Evolutionary conservation across 2,797 vertebrate genomes (phyloP).

Genomic region (Acrossocheilus fasciatus): DNA sequence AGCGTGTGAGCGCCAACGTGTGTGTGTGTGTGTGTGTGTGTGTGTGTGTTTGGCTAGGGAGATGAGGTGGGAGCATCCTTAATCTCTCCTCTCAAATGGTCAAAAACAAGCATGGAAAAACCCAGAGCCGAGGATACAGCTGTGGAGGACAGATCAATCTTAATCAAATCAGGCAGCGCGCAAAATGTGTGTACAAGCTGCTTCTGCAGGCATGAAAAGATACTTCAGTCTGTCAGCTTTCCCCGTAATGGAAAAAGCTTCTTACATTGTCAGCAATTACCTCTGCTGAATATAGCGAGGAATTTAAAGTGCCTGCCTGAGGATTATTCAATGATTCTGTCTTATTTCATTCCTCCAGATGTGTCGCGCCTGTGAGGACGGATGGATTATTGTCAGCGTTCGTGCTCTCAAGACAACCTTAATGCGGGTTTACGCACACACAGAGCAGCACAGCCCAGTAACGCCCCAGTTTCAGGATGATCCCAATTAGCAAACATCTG

Average conservation of each 20-base stretch:
- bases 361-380: conserved; percentile 56
- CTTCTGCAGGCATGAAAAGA: conserved; percentile 59
- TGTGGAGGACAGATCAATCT: conserved; percentile 60
- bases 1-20: neutral
- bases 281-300: conserved; percentile 54
- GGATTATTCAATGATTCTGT: conserved; percentile 56
- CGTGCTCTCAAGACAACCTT: conserved; percentile 33
- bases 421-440: conserved; percentile 54
- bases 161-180: conserved; percentile 58
- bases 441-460: conserved; percentile 49
- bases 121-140: conserved; percentile 60
- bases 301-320: conserved; percentile 57
- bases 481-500: conserved; percentile 65
- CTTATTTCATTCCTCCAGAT: conserved; percentile 60
- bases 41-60: conserved; percentile 36
- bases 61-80: conserved; percentile 67
- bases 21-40: neutral
- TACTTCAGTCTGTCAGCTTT: conserved; percentile 61
- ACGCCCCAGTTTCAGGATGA: conserved; percentile 58
- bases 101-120: conserved; percentile 72
- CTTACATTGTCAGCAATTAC: conserved; percentile 66
- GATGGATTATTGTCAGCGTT: conserved; percentile 48
- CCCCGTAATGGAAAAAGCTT: conserved; percentile 60
- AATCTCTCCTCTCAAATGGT: conserved; percentile 68
- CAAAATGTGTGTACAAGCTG: conserved; percentile 55